Evolutionary conservation across 2,888 invertebrate species (phyloP).

Genomic region (Orthonevra nobilis): DNA sequence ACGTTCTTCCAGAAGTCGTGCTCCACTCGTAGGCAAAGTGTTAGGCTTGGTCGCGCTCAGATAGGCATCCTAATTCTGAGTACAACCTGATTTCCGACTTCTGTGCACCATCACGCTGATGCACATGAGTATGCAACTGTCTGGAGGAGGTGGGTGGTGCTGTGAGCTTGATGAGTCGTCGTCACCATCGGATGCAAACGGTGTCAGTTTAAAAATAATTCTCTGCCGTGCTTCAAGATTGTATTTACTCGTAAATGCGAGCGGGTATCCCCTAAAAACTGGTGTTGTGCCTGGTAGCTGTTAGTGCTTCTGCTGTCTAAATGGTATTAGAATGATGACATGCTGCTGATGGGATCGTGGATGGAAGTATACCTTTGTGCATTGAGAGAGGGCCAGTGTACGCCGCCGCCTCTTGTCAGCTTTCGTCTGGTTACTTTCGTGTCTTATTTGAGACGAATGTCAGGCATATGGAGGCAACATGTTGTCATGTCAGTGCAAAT

Average conservation of each 20-base stretch:
- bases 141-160: slow-evolving; percentile 50
- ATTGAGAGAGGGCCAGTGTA: not conserved
- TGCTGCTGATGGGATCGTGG: slow-evolving; percentile 11
- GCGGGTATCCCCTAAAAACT: not conserved
- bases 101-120: not conserved
- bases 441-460: slow-evolving; percentile 17
- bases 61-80: slow-evolving; percentile 30
- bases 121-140: not conserved
- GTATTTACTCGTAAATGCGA: not conserved
- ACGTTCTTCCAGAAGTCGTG: slow-evolving; percentile 14
- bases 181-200: slow-evolving; percentile 50
- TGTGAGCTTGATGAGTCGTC: slow-evolving; percentile 39
- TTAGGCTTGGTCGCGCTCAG: not conserved
- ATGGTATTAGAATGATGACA: slow-evolving; percentile 61
- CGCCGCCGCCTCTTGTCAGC: slow-evolving; percentile 42
- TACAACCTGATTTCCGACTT: slow-evolving; percentile 59
- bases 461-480: slow-evolving; percentile 58
- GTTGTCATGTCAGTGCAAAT: slow-evolving; percentile 52
- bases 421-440: slow-evolving; percentile 24
- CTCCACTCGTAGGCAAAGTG: no score
- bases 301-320: slow-evolving; percentile 44
- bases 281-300: no score
- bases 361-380: not conserved
- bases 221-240: slow-evolving; percentile 42
- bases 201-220: slow-evolving; percentile 68